These are phyloP conservation scores for Thalassophryne amazonica DNA, from an alignment of 2,797 vertebrate species.

Conservation along the genomic window DNA sequence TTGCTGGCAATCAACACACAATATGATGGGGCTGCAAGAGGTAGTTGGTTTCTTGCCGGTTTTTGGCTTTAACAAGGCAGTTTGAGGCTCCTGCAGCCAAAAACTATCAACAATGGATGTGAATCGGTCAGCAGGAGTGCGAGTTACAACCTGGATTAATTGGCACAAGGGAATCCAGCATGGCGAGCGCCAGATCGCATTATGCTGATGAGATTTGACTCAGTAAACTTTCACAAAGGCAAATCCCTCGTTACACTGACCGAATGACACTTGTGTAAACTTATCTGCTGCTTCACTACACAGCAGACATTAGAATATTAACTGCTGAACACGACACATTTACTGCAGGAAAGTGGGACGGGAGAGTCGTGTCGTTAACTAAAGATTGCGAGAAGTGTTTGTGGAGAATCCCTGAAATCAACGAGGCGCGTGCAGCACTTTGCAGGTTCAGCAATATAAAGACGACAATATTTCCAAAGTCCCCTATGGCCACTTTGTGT, in stretches of 20 bases:
- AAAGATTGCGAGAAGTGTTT: neutral
- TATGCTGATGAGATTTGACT: conserved; percentile 88
- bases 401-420: conserved; percentile 9
- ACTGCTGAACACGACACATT: conserved; percentile 7
- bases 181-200: conserved; percentile 85
- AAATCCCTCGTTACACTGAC: conserved; percentile 66
- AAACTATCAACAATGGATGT: conserved; percentile 92
- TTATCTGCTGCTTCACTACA: conserved; percentile 19
- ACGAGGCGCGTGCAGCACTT: conserved; percentile 29
- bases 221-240: conserved; percentile 82
- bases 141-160: conserved; percentile 93
- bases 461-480: conserved; percentile 37
- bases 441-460: conserved; percentile 41
- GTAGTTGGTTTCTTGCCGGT: conserved; percentile 72
- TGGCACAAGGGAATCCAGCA: conserved; percentile 86
- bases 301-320: conserved; percentile 10
- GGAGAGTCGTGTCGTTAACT: conserved; percentile 1
- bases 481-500: conserved; percentile 48
- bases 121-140: conserved; percentile 93
- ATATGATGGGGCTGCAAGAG: conserved; percentile 82
- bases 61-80: conserved; percentile 86
- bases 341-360: neutral
- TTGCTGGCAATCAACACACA: conserved; percentile 92
- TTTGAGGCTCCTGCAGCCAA: conserved; percentile 85
- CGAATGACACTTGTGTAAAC: conserved; percentile 58